A percentile compares a stretch with the other conserved stretches of the same genome.
These are phyloP conservation scores for Chydorus sphaericus DNA, from an alignment of 2,888 invertebrate genomes.

Conservation along the genomic window DNA sequence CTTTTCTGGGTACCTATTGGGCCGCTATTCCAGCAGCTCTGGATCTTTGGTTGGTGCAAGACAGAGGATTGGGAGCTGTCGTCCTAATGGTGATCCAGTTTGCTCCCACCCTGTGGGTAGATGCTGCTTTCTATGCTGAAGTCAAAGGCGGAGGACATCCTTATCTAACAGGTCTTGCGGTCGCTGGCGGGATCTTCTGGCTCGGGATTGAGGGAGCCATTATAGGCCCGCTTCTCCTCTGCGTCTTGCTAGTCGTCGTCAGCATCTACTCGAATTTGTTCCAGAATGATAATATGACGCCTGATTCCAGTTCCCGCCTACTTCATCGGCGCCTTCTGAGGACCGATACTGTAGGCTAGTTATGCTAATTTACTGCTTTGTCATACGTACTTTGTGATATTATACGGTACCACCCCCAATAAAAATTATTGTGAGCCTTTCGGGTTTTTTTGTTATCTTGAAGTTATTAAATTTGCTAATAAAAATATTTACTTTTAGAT, in stretches of 20 bases:
- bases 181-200: constrained; percentile 96
- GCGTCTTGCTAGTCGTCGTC: constrained; percentile 82
- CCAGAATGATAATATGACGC: background rate
- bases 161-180: constrained; percentile 88
- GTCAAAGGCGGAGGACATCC: constrained; percentile 95
- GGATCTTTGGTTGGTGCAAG: constrained; percentile 88
- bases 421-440: no score
- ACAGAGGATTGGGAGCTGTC: constrained; percentile 63
- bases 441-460: no score
- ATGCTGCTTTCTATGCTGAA: constrained; percentile 90
- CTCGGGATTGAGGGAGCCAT: constrained; percentile 93
- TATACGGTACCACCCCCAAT: no score
- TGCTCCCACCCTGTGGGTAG: constrained; percentile 79
- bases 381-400: no score
- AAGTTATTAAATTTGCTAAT: no score
- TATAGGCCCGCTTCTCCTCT: constrained; percentile 85
- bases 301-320: background rate
- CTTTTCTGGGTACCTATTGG: constrained; percentile 90
- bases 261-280: constrained; percentile 42
- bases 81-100: constrained; percentile 69
- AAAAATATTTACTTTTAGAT: no score
- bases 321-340: constrained; percentile 5
- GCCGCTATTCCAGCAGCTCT: constrained; percentile 86
- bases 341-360: constrained; percentile 9
- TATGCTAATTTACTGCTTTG: no score